Evolutionary conservation across 2,888 invertebrate genomes (phyloP).

Genomic region (Meiosimyza platycephala): DNA sequence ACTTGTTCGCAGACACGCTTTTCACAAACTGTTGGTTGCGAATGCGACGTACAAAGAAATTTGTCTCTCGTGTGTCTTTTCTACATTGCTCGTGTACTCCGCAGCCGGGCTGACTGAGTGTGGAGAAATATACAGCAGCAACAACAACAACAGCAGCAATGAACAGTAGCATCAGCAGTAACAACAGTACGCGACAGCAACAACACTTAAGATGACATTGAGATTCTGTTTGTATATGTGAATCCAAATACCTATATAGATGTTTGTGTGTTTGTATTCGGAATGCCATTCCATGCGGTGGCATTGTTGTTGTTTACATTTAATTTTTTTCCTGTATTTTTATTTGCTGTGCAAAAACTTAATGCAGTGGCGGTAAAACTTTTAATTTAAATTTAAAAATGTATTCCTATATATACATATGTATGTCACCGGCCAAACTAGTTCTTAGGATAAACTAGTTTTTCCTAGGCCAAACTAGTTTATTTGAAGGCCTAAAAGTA

Average conservation of each 20-base stretch:
- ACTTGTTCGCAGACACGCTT: conserved; percentile 35
- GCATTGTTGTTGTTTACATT: neutral
- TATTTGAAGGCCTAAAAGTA: no score
- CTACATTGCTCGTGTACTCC: neutral
- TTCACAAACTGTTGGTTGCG: conserved; percentile 32
- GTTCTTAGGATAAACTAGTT: no score
- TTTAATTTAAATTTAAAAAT: no score
- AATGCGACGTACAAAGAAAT: conserved; percentile 24
- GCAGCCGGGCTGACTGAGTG: neutral
- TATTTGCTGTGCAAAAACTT: neutral
- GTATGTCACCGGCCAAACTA: no score
- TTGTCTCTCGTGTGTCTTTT: conserved; percentile 11
- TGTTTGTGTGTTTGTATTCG: conserved; percentile 15
- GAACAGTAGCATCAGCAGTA: conserved; percentile 15
- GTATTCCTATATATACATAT: no score
- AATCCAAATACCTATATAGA: neutral
- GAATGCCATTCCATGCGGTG: conserved; percentile 6
- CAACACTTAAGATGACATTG: conserved; percentile 30
- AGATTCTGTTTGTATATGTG: conserved; percentile 7
- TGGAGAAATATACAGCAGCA: conserved; percentile 6
- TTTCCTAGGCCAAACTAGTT: no score
- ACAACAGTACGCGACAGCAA: conserved; percentile 10
- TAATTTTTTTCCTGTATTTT: conserved; percentile 1
- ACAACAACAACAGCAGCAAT: conserved; percentile 8
- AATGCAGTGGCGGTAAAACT: no score